These are phyloP conservation scores for Pantherophis guttatus DNA, from an alignment of 2,113 vertebrate species.

Conservation along the genomic window DNA sequence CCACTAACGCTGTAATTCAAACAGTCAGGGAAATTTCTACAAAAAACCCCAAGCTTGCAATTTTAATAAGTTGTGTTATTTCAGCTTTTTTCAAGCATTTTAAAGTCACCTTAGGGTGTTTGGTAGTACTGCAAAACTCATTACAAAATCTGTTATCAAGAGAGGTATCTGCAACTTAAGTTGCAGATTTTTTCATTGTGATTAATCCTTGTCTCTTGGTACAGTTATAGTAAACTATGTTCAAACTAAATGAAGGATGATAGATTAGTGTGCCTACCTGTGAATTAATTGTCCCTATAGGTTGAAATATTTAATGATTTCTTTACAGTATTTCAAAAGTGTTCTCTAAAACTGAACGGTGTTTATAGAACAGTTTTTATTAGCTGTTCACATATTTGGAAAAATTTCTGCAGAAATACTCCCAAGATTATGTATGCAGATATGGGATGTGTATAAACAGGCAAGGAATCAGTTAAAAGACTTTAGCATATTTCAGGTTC, in stretches of 20 bases:
- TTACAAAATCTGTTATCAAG: constrained; percentile 1
- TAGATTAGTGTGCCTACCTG: background rate
- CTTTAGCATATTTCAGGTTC: constrained; percentile 11
- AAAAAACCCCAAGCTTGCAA: constrained; percentile 51
- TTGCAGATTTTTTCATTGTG: background rate
- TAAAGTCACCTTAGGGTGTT: constrained; percentile 12
- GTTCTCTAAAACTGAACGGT: background rate
- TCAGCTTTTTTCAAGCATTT: constrained; percentile 37
- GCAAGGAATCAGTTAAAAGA: constrained; percentile 15
- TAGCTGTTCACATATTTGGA: background rate
- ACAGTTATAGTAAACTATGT: background rate
- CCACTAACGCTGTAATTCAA: constrained; percentile 39
- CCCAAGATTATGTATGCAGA: background rate
- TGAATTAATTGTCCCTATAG: background rate
- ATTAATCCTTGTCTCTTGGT: background rate
- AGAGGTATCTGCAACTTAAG: background rate
- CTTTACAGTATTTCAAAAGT: background rate
- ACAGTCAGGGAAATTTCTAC: constrained; percentile 38
- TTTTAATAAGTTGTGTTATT: constrained; percentile 47
- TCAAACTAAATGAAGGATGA: constrained; percentile 5
- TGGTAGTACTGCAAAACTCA: constrained; percentile 23
- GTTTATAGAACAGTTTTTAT: background rate
- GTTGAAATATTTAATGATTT: background rate
- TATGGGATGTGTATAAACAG: constrained; percentile 4
- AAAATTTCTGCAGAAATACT: background rate